A percentile compares a stretch with the other conserved stretches of the same genome.
Conservation (phyloP, 2,797 vertebrate genomes). For the Microctenopoma stevenorrisi region DNA sequence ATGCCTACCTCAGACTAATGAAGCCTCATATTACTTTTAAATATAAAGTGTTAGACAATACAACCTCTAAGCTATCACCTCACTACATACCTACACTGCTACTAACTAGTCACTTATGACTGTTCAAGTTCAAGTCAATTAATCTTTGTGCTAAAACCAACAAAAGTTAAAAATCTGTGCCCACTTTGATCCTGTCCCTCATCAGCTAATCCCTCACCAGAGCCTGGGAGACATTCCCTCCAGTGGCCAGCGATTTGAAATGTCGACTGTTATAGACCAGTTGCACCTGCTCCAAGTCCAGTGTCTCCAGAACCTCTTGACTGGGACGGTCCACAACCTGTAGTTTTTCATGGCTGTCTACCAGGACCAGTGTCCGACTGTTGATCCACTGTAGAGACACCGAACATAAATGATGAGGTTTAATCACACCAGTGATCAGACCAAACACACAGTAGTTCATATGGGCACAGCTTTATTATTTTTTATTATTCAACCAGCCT, state of each 20-base stretch:
- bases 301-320: conserved; percentile 91
- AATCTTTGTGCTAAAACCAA: background rate
- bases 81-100: background rate
- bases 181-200: conserved; percentile 52
- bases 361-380: conserved; percentile 90
- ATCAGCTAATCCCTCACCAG: conserved; percentile 86
- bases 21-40: background rate
- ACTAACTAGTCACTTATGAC: background rate
- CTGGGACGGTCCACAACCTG: conserved; percentile 94
- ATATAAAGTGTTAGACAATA: background rate
- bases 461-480: no score
- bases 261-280: conserved; percentile 98
- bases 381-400: conserved; percentile 91
- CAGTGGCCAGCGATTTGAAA: conserved; percentile 96
- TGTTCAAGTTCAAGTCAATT: no score
- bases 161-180: background rate
- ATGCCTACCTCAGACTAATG: background rate
- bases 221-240: conserved; percentile 97
- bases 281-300: conserved; percentile 94
- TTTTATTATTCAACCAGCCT: background rate
- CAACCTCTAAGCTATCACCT: background rate
- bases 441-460: no score
- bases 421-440: no score
- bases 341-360: conserved; percentile 94
- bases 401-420: background rate